Conservation (phyloP, 2,888 invertebrate genomes). For the Strigamia crassipes region DNA sequence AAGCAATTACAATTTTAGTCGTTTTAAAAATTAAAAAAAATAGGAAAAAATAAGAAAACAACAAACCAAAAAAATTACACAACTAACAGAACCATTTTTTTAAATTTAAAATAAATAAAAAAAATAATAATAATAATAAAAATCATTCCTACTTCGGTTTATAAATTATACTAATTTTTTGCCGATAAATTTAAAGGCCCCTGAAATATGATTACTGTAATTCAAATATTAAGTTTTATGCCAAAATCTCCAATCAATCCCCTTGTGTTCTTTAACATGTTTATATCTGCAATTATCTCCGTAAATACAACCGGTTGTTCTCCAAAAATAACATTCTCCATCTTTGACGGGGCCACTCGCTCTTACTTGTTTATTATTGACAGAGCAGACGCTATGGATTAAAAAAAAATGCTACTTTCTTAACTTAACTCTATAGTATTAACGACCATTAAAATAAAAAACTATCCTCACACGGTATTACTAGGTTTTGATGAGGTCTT, state of each 20-base stretch:
- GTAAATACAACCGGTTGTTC: conserved; percentile 62
- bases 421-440: background rate
- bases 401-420: background rate
- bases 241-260: conserved; percentile 62
- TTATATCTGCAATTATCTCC: conserved; percentile 59
- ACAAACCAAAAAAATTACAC: background rate
- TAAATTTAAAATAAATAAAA: background rate
- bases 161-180: conserved; percentile 8
- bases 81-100: conserved; percentile 16
- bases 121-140: background rate
- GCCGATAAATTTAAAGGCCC: background rate
- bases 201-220: background rate
- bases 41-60: background rate
- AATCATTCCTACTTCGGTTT: background rate
- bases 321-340: conserved; percentile 62
- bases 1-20: background rate
- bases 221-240: conserved; percentile 53
- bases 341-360: conserved; percentile 59
- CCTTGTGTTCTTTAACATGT: conserved; percentile 59
- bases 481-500: conserved; percentile 22
- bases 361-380: conserved; percentile 27
- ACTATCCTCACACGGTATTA: conserved; percentile 22
- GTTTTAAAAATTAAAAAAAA: background rate
- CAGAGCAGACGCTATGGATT: background rate
- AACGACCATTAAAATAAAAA: background rate